Evolutionary conservation across 2,888 invertebrate genomes (phyloP).

Genomic region (Meteorus colon): DNA sequence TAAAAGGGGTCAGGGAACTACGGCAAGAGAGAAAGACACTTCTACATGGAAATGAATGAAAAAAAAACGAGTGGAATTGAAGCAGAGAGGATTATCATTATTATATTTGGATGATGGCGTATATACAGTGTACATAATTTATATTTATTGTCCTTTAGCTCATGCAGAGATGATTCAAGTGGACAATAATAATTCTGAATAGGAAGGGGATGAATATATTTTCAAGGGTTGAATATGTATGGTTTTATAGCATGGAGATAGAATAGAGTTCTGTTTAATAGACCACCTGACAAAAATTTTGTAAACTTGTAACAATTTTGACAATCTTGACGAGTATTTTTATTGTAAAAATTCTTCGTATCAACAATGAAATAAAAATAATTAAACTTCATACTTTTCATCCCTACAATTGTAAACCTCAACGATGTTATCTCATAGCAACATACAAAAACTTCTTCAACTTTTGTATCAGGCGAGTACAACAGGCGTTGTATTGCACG

Average conservation of each 20-base stretch:
- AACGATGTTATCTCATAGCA: too few relatives aligned
- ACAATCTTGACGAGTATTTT: too few relatives aligned
- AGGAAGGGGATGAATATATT: not conserved
- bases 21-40: not conserved
- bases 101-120: slow-evolving; percentile 9
- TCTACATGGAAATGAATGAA: not conserved
- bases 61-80: not conserved
- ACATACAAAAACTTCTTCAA: too few relatives aligned
- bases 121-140: not conserved
- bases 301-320: too few relatives aligned
- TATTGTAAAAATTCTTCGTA: too few relatives aligned
- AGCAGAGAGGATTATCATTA: slow-evolving; percentile 2
- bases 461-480: too few relatives aligned
- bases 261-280: not conserved
- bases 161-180: not conserved
- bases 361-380: too few relatives aligned
- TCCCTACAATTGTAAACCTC: too few relatives aligned
- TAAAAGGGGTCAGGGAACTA: slow-evolving; percentile 11
- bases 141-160: not conserved
- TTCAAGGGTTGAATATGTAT: not conserved
- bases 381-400: too few relatives aligned
- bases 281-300: slow-evolving; percentile 8
- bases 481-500: too few relatives aligned
- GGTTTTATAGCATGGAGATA: not conserved
- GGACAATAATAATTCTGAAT: slow-evolving; percentile 2